Evolutionary conservation across 2,113 vertebrate genomes (phyloP).

Genomic region (Bubo blakistoni): DNA sequence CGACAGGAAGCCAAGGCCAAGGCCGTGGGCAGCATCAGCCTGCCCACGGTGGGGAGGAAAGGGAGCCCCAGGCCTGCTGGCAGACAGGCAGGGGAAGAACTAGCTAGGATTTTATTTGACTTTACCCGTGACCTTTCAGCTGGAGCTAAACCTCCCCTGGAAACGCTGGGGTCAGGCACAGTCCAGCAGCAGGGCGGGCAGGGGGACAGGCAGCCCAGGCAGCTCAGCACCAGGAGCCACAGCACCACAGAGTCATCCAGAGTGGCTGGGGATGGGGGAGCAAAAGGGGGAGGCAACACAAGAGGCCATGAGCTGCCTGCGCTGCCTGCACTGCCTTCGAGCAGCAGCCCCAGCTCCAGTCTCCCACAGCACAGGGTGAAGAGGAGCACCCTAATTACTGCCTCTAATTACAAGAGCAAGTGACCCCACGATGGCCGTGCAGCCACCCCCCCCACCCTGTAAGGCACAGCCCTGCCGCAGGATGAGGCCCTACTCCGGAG

Average conservation of each 20-base stretch:
- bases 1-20: background rate
- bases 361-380: no score
- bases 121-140: background rate
- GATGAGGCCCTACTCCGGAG: background rate
- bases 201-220: background rate
- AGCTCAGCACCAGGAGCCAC: background rate
- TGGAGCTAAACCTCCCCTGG: background rate
- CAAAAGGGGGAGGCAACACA: background rate
- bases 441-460: background rate
- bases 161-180: background rate
- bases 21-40: background rate
- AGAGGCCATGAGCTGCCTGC: background rate
- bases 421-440: background rate
- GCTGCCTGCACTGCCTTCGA: background rate
- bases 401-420: background rate
- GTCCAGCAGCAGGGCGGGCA: background rate
- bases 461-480: background rate
- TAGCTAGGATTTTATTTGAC: background rate
- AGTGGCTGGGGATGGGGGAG: background rate
- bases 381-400: background rate
- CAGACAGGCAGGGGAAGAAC: background rate
- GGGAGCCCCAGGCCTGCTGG: no score
- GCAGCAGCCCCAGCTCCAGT: background rate
- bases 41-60: no score
- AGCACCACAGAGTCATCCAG: no score